Evolutionary conservation across 1,140 invertebrate species (phyloP).

Genomic region (Oedothorax gibbosus): DNA sequence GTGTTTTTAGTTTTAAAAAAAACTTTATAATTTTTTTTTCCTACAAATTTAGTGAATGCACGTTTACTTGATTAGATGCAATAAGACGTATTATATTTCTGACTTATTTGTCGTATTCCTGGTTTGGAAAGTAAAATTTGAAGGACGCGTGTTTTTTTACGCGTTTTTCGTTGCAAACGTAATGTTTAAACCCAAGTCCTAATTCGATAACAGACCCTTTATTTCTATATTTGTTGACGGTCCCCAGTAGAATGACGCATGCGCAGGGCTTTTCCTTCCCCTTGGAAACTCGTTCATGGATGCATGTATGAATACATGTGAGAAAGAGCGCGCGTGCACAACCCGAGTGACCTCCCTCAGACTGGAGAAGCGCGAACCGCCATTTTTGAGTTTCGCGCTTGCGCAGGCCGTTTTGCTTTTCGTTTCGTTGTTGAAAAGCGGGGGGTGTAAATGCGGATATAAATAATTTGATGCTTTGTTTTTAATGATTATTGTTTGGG

Average conservation of each 20-base stretch:
- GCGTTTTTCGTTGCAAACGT: not conserved
- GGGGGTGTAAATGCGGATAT: no score
- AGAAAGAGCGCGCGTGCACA: slow-evolving; percentile 43
- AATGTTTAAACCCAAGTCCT: not conserved
- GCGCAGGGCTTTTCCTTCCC: slow-evolving; percentile 31
- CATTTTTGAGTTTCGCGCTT: slow-evolving; percentile 21
- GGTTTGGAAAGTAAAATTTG: no score
- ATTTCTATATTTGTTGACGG: not conserved
- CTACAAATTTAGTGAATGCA: no score
- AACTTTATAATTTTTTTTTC: no score
- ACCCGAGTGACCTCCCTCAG: slow-evolving; percentile 44
- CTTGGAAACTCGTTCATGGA: slow-evolving; percentile 46
- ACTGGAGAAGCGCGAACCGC: slow-evolving; percentile 2
- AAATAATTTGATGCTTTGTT: no score
- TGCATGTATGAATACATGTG: slow-evolving; percentile 49
- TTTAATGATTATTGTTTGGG: no score
- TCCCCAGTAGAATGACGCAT: slow-evolving; percentile 9
- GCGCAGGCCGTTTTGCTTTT: not conserved
- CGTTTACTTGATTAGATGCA: no score
- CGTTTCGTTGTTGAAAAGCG: not conserved
- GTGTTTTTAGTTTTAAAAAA: no score
- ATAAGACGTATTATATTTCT: no score
- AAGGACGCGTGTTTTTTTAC: no score
- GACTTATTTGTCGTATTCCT: no score
- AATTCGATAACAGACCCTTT: not conserved